phyloP scores from a whole-genome alignment of 2,797 vertebrate genomes.

The Pseudochaenichthys georgianus region DNA sequence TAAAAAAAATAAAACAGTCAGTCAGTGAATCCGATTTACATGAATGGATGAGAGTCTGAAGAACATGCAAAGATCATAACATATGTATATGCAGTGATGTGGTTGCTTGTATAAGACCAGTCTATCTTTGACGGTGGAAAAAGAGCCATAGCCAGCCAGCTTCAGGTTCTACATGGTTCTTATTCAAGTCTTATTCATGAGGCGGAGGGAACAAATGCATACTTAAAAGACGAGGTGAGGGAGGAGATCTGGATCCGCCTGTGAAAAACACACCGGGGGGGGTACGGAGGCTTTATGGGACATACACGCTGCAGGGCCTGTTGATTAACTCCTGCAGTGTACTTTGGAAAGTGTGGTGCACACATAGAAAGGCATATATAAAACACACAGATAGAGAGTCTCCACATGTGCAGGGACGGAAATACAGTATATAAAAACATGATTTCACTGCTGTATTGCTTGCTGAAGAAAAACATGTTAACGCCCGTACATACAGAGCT shows the following conservation, averaged over 20 bases:
- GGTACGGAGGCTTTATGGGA: constrained; percentile 44
- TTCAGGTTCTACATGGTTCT: not conserved
- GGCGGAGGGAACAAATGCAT: constrained; percentile 20
- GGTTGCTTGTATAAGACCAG: not conserved
- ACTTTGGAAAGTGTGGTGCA: constrained; percentile 17
- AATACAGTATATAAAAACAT: constrained; percentile 10
- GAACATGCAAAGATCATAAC: not conserved
- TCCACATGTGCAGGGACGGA: constrained; percentile 5
- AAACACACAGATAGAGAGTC: constrained; percentile 24
- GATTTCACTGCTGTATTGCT: constrained; percentile 19
- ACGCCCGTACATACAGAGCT: not conserved
- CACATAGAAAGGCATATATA: constrained; percentile 16
- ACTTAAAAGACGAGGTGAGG: constrained; percentile 30
- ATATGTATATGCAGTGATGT: not conserved
- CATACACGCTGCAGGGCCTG: constrained; percentile 38
- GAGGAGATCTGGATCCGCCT: constrained; percentile 24
- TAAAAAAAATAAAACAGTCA: too few species aligned
- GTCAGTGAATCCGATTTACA: too few species aligned
- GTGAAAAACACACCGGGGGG: constrained; percentile 46
- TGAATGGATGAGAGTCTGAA: not conserved
- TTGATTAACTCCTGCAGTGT: constrained; percentile 51
- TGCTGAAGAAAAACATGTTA: not conserved
- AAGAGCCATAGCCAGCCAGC: not conserved
- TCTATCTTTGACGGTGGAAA: not conserved
- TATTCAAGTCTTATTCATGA: constrained; percentile 19